Evolutionary conservation across 1,140 invertebrate species (phyloP), one percentile per base, ranked within the genome.

Genomic region (Cyrtorhinus lividipennis): DNA sequence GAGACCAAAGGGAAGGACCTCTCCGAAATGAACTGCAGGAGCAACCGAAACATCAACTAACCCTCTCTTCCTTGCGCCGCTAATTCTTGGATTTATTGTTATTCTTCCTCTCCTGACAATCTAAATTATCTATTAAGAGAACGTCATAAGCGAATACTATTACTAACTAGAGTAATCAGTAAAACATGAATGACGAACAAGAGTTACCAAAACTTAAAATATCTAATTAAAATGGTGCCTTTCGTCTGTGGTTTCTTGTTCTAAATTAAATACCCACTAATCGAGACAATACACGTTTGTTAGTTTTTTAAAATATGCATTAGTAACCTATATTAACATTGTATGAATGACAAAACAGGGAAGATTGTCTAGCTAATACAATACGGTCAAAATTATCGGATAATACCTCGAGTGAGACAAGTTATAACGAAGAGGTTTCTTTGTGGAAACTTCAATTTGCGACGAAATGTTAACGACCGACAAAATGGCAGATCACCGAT

Each of bases 1-100:
- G 92, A 95, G 73, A 95, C 92, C 1, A 92, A 90, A 72, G 90
- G 90, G 0, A 82, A 83, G 57, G 85, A 85, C 68, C 80, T 95
- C 62, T 89, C 93, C 69, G 90, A 94, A 74, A 91, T 94, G 81
- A 67, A 70, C 53, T 46, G 59, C n/a, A 59, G 58, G 24, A 30
- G n/a, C 2, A 59, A 59, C 27, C 13, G 56, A 58, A 58, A 26
- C n/a, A 23, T 27, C 24, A 59, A 3, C 58, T 27, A 15, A 58
- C 24, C 18, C n/a, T 10, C 22, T 58, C 22, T 24, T 58, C 25
- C 8, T 24, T 23, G 8, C 48, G n/a, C 38, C n/a, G n/a, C 18
- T 53, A 5, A 53, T 5, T 53, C 48, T 20, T 22, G 12, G 20
- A 22, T 53, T 53, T 15, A 53, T 53, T 53, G 10, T 22, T 22